phyloP scores from a whole-genome alignment of 2,113 vertebrate species.

The Percopsis transmontana region DNA sequence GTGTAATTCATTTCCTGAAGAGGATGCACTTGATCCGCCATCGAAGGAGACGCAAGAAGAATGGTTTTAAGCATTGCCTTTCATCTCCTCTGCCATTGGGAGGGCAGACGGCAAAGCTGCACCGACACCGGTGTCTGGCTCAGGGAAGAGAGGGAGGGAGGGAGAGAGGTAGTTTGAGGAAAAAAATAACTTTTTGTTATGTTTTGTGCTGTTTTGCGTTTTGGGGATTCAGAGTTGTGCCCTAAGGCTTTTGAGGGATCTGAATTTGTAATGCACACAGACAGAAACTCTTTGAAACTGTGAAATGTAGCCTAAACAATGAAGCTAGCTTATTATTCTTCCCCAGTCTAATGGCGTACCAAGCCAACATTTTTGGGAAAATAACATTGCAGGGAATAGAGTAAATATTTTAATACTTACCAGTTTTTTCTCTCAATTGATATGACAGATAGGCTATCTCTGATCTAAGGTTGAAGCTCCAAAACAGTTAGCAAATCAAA shows the following conservation, averaged over 20 bases:
- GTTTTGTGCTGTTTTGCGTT: background rate
- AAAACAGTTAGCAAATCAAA: too few species aligned
- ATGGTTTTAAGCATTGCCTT: background rate
- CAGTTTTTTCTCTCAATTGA: too few species aligned
- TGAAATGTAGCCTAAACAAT: background rate
- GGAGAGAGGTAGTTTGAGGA: background rate
- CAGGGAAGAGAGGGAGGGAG: background rate
- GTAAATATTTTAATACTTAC: too few species aligned
- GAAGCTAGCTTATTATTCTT: background rate
- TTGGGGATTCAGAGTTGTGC: background rate
- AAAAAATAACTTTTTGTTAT: background rate
- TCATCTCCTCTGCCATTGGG: background rate
- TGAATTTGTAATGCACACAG: background rate
- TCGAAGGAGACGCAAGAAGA: background rate
- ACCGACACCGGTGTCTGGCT: background rate
- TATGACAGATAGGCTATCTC: too few species aligned
- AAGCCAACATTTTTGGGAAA: background rate
- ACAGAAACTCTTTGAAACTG: background rate
- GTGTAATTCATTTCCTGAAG: background rate
- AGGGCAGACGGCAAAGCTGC: background rate
- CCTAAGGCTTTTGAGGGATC: background rate
- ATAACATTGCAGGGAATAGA: too few species aligned
- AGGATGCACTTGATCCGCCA: background rate
- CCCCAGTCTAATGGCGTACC: background rate
- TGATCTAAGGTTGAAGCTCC: too few species aligned